Base-by-base conservation (phyloP, 2,888 invertebrate genomes). In the Brachyptera risi region DNA sequence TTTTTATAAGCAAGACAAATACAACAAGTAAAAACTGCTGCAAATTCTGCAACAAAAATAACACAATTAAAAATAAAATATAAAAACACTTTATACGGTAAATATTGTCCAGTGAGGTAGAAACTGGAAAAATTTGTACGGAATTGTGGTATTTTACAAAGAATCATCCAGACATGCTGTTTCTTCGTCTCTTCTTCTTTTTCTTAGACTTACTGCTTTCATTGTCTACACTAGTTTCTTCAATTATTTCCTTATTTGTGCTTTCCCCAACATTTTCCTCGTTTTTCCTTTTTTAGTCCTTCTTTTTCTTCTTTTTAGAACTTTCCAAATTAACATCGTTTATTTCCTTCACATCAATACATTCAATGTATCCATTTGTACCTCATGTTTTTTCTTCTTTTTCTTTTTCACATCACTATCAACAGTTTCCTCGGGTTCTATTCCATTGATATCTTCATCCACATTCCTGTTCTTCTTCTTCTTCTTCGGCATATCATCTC, bases 381-480 rank as follows among this genome's bases (percentile, higher is more conserved):
- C n/a, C 11, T 31, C 31, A 31, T 31, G 7, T 7, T 31, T 31
- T 11, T 31, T 11, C 11, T 31, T 31, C 31, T 31, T 31, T 31
- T 11, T 31, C 5, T 31, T 5, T 11, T 31, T 31, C n/a, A 31
- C 31, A 31, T 11, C 11, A 31, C 62, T 59, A 38, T 58, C 31
- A 5, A 37, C n/a, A 60, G 50, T 51, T 61, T 63, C 19, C 37
- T 37, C 38, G 65, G 11, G 17, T 9, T 56, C 56, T n/a, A 7
- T 26, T 58, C 59, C 56, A 44, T 59, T 49, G 38, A 23, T 37
- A 17, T 63, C 35, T 11, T 24, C 61, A 3, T 66, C 57, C 38
- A 15, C n/a, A 60, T 66, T 63, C 23, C 63, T 59, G 61, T 60
- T 65, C 17, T 65, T 63, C n/a, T 60, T 50, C 26, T 62, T 66